phyloP scores from a whole-genome alignment of 2,797 vertebrate species.

The Pipistrellus nathusii region DNA sequence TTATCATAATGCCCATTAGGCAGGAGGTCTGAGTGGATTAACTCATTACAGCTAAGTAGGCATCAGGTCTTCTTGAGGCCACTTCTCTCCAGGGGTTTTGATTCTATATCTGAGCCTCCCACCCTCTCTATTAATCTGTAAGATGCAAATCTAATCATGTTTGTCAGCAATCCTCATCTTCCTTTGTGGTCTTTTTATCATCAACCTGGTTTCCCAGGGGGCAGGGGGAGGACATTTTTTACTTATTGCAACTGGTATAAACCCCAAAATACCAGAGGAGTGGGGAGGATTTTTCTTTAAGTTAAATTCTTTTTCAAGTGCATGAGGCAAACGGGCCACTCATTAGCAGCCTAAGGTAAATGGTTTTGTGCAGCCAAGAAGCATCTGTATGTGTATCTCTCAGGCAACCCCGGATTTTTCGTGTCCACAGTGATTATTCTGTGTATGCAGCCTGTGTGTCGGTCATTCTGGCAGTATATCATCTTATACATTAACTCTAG shows the following conservation, averaged over 20 bases:
- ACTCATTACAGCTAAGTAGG: slow-evolving; percentile 50
- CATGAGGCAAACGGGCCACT: not conserved
- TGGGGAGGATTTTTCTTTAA: not conserved
- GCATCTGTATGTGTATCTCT: not conserved
- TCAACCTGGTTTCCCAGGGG: not conserved
- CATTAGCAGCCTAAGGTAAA: not conserved
- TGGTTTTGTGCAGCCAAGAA: not conserved
- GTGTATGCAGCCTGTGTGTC: too few relatives aligned
- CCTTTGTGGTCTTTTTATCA: not conserved
- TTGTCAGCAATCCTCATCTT: not conserved
- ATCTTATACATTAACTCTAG: not conserved
- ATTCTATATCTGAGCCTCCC: slow-evolving; percentile 73
- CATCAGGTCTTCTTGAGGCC: slow-evolving; percentile 7
- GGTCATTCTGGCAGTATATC: not conserved
- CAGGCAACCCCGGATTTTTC: not conserved
- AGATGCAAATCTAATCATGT: slow-evolving; percentile 72
- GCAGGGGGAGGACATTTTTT: not conserved
- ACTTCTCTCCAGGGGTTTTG: slow-evolving; percentile 72
- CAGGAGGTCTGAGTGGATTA: slow-evolving; percentile 58
- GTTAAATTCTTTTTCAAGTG: slow-evolving; percentile 29
- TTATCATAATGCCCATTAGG: slow-evolving; percentile 19
- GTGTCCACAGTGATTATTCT: not conserved
- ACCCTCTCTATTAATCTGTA: slow-evolving; percentile 75
- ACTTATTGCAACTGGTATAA: not conserved
- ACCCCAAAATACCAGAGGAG: not conserved